A percentile compares a stretch with the other conserved stretches of the same genome.
Conservation (phyloP, 2,113 vertebrate species). For the Austrofundulus limnaeus region DNA sequence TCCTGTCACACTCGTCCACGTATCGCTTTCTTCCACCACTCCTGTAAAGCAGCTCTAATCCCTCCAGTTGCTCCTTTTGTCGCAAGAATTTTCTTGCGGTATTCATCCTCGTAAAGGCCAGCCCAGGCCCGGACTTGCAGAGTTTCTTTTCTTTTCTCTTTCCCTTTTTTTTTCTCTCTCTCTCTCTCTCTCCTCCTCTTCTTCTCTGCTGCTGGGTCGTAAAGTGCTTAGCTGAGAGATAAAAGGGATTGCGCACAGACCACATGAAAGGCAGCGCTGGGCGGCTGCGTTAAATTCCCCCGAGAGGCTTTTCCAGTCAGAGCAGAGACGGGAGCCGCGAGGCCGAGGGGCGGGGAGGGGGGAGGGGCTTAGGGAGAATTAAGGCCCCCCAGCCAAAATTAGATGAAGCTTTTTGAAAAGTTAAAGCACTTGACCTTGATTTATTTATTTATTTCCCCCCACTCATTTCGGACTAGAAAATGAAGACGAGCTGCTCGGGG, state of each 20-base stretch:
- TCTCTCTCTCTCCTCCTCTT: slow-evolving; percentile 35
- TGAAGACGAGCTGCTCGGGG: background rate
- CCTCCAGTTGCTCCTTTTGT: slow-evolving; percentile 57
- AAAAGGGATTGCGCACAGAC: slow-evolving; percentile 71
- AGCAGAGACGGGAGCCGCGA: slow-evolving; percentile 66
- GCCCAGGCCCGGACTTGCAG: slow-evolving; percentile 76
- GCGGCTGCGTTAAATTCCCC: slow-evolving; percentile 76
- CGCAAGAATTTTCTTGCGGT: slow-evolving; percentile 69
- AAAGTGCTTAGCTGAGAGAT: slow-evolving; percentile 72
- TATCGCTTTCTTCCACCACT: slow-evolving; percentile 11
- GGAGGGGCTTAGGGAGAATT: slow-evolving; percentile 54
- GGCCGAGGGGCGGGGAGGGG: slow-evolving; percentile 64
- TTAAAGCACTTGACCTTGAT: slow-evolving; percentile 49
- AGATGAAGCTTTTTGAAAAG: slow-evolving; percentile 43
- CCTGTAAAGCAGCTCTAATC: slow-evolving; percentile 36
- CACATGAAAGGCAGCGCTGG: slow-evolving; percentile 76
- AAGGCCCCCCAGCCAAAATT: slow-evolving; percentile 54
- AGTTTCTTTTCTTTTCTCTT: slow-evolving; percentile 5
- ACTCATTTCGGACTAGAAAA: slow-evolving; percentile 5
- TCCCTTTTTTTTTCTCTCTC: slow-evolving; percentile 50
- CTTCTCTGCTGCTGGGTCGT: slow-evolving; percentile 61
- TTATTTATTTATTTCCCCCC: too few species aligned
- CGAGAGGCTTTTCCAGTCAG: slow-evolving; percentile 74
- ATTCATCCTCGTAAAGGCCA: slow-evolving; percentile 61
- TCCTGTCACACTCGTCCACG: slow-evolving; percentile 7